Percentiles rank a stretch among this genome's conserved stretches.
These are phyloP conservation scores for Atta texana DNA, from an alignment of 1,140 invertebrate genomes.

Conservation along the genomic window DNA sequence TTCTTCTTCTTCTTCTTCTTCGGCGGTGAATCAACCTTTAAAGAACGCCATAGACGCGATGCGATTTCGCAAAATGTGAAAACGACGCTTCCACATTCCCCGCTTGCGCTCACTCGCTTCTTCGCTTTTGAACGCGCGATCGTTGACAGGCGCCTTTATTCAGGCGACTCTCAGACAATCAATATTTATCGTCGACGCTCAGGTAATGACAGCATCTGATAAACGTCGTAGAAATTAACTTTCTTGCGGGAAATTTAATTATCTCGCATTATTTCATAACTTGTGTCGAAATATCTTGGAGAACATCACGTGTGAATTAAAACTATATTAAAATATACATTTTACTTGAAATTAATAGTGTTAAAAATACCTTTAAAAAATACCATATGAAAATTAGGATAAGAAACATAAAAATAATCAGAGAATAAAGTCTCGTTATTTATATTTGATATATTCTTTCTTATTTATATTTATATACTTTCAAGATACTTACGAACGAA, in stretches of 20 bases:
- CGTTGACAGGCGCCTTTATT: conserved; percentile 44
- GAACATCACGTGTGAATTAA: background rate
- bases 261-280: background rate
- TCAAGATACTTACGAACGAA: background rate
- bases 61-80: conserved; percentile 60
- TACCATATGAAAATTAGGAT: background rate
- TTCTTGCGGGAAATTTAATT: conserved; percentile 12
- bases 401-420: conserved; percentile 20
- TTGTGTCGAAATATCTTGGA: background rate
- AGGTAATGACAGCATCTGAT: conserved; percentile 4
- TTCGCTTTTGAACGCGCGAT: background rate
- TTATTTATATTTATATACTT: background rate
- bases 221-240: conserved; percentile 22
- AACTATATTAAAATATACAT: background rate
- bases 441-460: too few species aligned
- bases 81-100: conserved; percentile 13
- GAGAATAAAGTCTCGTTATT: background rate
- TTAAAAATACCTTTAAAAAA: background rate
- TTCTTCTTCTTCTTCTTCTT: background rate
- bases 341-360: background rate
- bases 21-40: conserved; percentile 57
- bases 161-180: conserved; percentile 33
- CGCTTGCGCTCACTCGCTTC: conserved; percentile 4
- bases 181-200: conserved; percentile 36
- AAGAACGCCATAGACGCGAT: conserved; percentile 29